Evolutionary conservation across 1,140 invertebrate species (phyloP), one percentile per base, ranked within the genome.

Genomic region (Neotoxoptera formosana): DNA sequence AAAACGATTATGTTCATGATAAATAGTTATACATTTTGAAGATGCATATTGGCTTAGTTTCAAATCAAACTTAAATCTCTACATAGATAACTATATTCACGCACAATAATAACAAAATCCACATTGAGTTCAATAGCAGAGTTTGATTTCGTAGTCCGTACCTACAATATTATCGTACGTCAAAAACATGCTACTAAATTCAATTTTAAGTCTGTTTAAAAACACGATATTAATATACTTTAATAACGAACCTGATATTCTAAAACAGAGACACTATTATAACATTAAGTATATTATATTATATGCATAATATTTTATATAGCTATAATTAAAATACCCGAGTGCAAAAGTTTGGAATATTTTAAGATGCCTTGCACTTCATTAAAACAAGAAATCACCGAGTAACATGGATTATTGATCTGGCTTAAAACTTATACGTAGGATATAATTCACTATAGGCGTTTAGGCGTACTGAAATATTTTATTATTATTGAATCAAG

Each of bases 401-500:
- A 76, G 14, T 14, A 76, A 76, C n/a, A 76, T 30, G n/a, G 17
- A 34, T 76, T 76, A 17, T 76, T 76, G 14, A 30, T 76, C 60
- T 76, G 30, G 6, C 17, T 76, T 76, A 76, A 76, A 76, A 76
- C 60, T 76, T n/a, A 76, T 76, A 34, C n/a, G 60, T n/a, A 76
- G 11, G 17, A 76, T n/a, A 34, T 76, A 76, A 76, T 76, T n/a
- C n/a, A 30, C 41, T 47, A 14, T 45, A 9, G 84, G 47, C 17
- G 47, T 88, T 76, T 76, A 76, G 60, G 21, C 36, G 21, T 56
- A 23, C 53, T 34, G 51, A 56, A 89, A 56, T 56, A 89, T 90
- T 90, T 25, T 90, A 89, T 90, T 67, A 36, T 90, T 67, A 90
- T 67, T 45, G 53, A 90, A 67, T 67, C 7, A 90, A 67, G 56